Conservation (phyloP, 1,140 invertebrate genomes). For the Cecropterus lyciades region DNA sequence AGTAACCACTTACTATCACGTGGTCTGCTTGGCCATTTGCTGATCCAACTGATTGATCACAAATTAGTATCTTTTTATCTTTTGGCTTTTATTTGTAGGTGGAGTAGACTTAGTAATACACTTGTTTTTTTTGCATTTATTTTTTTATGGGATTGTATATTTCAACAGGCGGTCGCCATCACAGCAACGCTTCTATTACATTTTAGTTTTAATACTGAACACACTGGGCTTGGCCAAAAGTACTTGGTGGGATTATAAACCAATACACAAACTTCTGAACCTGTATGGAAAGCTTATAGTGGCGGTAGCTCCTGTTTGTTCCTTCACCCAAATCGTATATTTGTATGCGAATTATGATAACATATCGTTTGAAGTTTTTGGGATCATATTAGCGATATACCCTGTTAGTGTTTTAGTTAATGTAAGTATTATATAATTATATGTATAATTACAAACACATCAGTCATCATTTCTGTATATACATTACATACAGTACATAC, state of each 20-base stretch:
- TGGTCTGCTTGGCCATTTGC: no score
- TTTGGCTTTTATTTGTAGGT: no score
- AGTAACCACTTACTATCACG: no score
- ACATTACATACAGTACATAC: no score
- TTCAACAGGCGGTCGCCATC: slow-evolving; percentile 42
- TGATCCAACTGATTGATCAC: no score
- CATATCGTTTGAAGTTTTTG: slow-evolving; percentile 41
- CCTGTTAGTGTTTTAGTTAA: slow-evolving; percentile 41
- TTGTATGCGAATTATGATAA: slow-evolving; percentile 40
- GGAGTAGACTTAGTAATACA: no score
- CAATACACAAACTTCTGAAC: slow-evolving; percentile 17
- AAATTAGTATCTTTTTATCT: no score
- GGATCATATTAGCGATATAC: slow-evolving; percentile 45
- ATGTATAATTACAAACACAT: no score
- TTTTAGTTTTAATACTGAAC: slow-evolving; percentile 31
- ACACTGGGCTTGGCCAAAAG: slow-evolving; percentile 31
- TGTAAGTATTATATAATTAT: slow-evolving; percentile 41
- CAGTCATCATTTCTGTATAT: no score
- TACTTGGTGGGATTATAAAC: slow-evolving; percentile 40
- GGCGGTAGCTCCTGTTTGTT: slow-evolving; percentile 19
- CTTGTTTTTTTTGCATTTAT: no score
- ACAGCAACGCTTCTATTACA: slow-evolving; percentile 44
- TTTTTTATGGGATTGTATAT: no score
- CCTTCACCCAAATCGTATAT: slow-evolving; percentile 40
- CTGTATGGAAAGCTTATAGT: slow-evolving; percentile 32